These are phyloP conservation scores for Candoia aspera DNA, from an alignment of 2,113 vertebrate species.

Conservation along the genomic window DNA sequence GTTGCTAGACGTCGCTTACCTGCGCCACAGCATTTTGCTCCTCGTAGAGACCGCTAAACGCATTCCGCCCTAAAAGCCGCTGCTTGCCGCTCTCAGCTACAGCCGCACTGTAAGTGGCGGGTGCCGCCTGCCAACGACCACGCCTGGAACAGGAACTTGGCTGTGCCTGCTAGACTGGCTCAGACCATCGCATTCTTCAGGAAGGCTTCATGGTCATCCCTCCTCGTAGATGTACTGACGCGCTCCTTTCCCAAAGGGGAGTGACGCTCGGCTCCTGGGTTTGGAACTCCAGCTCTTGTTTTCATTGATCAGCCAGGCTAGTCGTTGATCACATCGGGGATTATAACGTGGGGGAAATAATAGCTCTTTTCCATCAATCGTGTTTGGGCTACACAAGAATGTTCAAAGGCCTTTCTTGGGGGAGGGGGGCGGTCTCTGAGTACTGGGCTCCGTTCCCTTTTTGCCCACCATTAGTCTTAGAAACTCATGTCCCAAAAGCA, in stretches of 20 bases:
- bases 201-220: background rate
- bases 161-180: background rate
- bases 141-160: constrained; percentile 26
- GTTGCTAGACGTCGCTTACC: background rate
- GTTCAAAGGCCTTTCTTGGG: no score
- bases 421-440: background rate
- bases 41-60: background rate
- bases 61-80: no score
- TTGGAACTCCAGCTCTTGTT: background rate
- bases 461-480: background rate
- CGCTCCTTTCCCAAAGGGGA: background rate
- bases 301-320: background rate
- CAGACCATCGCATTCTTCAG: background rate
- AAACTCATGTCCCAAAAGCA: background rate
- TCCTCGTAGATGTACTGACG: background rate
- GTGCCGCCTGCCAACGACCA: background rate
- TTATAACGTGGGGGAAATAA: rapidly evolving
- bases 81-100: background rate
- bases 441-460: background rate
- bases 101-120: background rate
- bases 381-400: no score
- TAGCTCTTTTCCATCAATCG: background rate
- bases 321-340: background rate
- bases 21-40: constrained; percentile 17
- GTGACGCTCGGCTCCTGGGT: background rate